These are phyloP conservation scores for Sebastes glaucus DNA, from an alignment of 2,797 vertebrate genomes.

Conservation along the genomic window DNA sequence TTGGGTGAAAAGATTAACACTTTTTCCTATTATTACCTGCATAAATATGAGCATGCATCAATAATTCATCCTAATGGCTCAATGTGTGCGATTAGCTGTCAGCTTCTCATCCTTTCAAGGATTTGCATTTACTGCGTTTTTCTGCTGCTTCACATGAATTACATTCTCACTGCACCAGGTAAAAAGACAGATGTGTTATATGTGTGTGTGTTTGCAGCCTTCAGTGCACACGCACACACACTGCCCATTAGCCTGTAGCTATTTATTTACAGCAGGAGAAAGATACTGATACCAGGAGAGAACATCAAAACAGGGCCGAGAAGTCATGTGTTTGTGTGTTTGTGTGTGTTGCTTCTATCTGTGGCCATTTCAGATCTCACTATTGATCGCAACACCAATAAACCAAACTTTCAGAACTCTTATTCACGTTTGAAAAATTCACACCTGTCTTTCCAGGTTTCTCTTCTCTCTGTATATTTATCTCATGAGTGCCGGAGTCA, in stretches of 20 bases:
- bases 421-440: background rate
- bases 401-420: conserved; percentile 5
- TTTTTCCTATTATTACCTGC: conserved; percentile 54
- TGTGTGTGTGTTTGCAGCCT: background rate
- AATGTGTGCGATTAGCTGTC: conserved; percentile 49
- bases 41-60: conserved; percentile 46
- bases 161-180: conserved; percentile 23
- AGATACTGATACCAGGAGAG: background rate
- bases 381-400: conserved; percentile 28
- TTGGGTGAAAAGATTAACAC: conserved; percentile 49
- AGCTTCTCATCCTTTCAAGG: conserved; percentile 26
- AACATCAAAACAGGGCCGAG: conserved; percentile 32
- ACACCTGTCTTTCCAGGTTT: conserved; percentile 24
- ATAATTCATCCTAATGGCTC: conserved; percentile 61
- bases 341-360: background rate
- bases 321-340: background rate
- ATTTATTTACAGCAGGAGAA: conserved; percentile 35
- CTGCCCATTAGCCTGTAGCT: conserved; percentile 39
- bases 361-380: background rate
- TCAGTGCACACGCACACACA: background rate
- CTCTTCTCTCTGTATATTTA: conserved; percentile 6
- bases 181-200: conserved; percentile 12
- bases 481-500: conserved; percentile 12
- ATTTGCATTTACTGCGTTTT: conserved; percentile 42
- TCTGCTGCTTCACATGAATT: conserved; percentile 24